Percentiles rank a stretch among this genome's conserved stretches.
Conservation (phyloP, 2,113 vertebrate genomes). For the Protomyctophum bolini region DNA sequence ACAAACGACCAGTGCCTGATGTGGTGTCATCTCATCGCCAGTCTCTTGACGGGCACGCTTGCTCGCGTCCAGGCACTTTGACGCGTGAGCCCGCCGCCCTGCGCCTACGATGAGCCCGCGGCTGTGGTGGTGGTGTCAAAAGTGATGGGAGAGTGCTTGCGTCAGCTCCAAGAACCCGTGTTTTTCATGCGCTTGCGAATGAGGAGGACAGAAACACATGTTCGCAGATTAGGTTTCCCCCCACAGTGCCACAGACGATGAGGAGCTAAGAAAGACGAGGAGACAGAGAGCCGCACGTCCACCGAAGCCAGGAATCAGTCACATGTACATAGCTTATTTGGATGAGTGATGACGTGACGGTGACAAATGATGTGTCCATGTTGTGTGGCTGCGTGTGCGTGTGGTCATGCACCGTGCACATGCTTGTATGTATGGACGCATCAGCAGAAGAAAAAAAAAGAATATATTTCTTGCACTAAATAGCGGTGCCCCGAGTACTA, state of each 20-base stretch:
- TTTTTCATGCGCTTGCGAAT: no score
- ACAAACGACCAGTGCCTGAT: slow-evolving; percentile 38
- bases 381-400: not conserved
- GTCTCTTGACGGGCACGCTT: slow-evolving; percentile 21
- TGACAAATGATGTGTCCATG: slow-evolving; percentile 20
- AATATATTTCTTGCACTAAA: slow-evolving; percentile 16
- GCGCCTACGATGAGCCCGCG: not conserved
- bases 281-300: slow-evolving; percentile 7
- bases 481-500: slow-evolving; percentile 31
- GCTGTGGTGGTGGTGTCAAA: no score
- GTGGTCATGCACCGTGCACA: slow-evolving; percentile 3
- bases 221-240: slow-evolving; percentile 66
- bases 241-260: slow-evolving; percentile 52
- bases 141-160: no score
- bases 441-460: slow-evolving; percentile 26
- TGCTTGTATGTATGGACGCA: slow-evolving; percentile 9
- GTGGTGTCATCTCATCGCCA: not conserved
- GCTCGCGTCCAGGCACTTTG: slow-evolving; percentile 12
- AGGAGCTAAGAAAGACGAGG: slow-evolving; percentile 28
- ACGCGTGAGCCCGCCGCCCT: slow-evolving; percentile 5
- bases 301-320: slow-evolving; percentile 17
- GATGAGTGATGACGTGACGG: slow-evolving; percentile 51
- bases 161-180: no score
- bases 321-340: slow-evolving; percentile 48
- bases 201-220: slow-evolving; percentile 60